phyloP scores from a whole-genome alignment of 2,888 invertebrate genomes.

The Pinctada fucata region DNA sequence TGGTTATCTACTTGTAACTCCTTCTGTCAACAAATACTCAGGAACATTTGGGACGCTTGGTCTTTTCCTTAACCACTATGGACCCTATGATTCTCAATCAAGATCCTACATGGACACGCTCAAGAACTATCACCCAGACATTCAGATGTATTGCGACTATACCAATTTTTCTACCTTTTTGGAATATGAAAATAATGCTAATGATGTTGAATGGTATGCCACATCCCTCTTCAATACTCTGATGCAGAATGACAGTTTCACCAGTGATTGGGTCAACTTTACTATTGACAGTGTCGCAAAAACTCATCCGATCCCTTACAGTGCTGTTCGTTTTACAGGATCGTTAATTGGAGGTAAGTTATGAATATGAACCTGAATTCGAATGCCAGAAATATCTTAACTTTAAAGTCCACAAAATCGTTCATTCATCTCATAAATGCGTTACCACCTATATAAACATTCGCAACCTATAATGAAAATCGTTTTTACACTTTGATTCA shows the following conservation, averaged over 20 bases:
- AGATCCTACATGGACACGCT: constrained; percentile 32
- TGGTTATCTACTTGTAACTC: constrained; percentile 27
- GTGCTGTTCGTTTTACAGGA: constrained; percentile 16
- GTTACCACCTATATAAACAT: too few relatives aligned
- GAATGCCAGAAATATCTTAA: too few relatives aligned
- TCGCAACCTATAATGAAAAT: too few relatives aligned
- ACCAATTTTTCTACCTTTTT: constrained; percentile 40
- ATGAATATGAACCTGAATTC: too few relatives aligned
- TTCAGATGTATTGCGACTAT: constrained; percentile 16
- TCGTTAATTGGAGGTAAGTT: constrained; percentile 42
- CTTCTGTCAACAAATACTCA: neutral
- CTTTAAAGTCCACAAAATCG: too few relatives aligned
- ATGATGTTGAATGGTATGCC: constrained; percentile 35
- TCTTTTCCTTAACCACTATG: constrained; percentile 34
- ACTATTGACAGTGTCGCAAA: constrained; percentile 7
- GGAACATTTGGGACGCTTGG: neutral
- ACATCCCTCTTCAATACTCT: constrained; percentile 38
- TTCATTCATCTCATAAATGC: too few relatives aligned
- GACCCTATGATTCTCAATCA: constrained; percentile 22
- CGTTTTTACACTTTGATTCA: too few relatives aligned
- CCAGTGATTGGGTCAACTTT: constrained; percentile 3
- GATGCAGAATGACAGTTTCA: constrained; percentile 35
- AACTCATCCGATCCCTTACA: constrained; percentile 6
- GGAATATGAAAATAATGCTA: constrained; percentile 43
- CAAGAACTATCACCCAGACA: constrained; percentile 18